phyloP scores from a whole-genome alignment of 2,888 invertebrate species.

The Mythimna ferrago region DNA sequence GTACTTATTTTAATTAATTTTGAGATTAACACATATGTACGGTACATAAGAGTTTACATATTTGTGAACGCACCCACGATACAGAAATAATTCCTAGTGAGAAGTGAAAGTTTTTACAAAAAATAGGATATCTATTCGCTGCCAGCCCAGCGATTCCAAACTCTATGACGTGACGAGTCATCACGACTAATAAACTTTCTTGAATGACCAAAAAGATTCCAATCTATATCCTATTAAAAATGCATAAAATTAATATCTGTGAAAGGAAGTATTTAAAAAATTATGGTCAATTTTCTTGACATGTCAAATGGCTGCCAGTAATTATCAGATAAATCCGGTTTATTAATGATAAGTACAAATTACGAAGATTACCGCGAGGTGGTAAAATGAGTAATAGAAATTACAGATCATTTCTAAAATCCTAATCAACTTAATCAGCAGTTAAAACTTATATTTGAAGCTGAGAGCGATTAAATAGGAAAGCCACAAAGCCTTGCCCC shows the following conservation, averaged over 20 bases:
- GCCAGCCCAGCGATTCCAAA: no score
- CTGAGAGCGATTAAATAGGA: not conserved
- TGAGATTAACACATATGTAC: no score
- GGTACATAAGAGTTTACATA: no score
- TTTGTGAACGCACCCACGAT: no score
- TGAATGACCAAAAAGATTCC: slow-evolving; percentile 22
- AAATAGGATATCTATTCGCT: no score
- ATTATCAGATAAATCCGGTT: slow-evolving; percentile 29
- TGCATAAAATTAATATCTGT: slow-evolving; percentile 29
- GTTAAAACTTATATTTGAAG: not conserved
- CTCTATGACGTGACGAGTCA: not conserved
- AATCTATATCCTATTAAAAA: slow-evolving; percentile 37
- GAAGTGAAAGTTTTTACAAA: no score
- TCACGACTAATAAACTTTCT: slow-evolving; percentile 28
- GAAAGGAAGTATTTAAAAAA: slow-evolving; percentile 27
- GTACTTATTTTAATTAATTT: no score
- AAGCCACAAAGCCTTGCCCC: not conserved
- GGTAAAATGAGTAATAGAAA: not conserved
- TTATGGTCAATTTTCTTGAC: slow-evolving; percentile 25
- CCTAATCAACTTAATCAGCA: not conserved
- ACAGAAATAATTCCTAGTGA: no score
- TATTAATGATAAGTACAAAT: slow-evolving; percentile 2
- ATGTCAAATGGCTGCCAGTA: slow-evolving; percentile 1
- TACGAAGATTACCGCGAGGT: slow-evolving; percentile 12
- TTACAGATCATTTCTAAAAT: not conserved